Conservation (phyloP, 2,113 vertebrate species). For the Petroica traversi region DNA sequence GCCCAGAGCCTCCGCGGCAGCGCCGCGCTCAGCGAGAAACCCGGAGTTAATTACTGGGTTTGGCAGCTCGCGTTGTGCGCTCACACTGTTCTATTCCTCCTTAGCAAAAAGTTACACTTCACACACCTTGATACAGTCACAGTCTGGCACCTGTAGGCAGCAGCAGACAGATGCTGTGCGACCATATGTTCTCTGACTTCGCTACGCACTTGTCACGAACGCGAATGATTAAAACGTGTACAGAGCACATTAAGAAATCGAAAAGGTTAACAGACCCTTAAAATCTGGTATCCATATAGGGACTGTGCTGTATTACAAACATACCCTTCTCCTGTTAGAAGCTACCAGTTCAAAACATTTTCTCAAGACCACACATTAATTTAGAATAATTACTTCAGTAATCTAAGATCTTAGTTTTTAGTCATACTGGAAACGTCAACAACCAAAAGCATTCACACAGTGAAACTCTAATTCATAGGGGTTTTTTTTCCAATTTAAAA, state of each 20-base stretch:
- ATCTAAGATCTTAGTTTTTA: conserved; percentile 29
- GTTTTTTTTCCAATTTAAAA: neutral
- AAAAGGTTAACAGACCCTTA: conserved; percentile 49
- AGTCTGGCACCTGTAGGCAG: neutral
- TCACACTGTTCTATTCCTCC: neutral
- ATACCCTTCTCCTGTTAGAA: conserved; percentile 52
- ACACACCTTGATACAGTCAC: rapidly evolving
- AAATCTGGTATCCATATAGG: neutral
- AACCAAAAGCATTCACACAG: conserved; percentile 17
- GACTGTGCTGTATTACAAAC: conserved; percentile 12
- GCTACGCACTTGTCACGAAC: rapidly evolving
- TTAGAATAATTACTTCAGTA: conserved; percentile 74
- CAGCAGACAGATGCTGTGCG: neutral
- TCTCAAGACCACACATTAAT: conserved; percentile 72
- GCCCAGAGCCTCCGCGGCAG: rapidly evolving
- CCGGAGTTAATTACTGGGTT: rapidly evolving
- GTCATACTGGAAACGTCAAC: conserved; percentile 33
- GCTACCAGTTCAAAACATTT: conserved; percentile 58
- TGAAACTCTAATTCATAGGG: neutral
- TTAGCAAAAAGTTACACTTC: neutral
- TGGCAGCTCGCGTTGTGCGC: rapidly evolving
- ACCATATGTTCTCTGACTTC: rapidly evolving
- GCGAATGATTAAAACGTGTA: neutral
- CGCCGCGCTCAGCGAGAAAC: rapidly evolving
- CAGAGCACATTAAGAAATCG: neutral